Base-by-base conservation (phyloP, 2,888 invertebrate genomes). In the Empis stercorea region DNA sequence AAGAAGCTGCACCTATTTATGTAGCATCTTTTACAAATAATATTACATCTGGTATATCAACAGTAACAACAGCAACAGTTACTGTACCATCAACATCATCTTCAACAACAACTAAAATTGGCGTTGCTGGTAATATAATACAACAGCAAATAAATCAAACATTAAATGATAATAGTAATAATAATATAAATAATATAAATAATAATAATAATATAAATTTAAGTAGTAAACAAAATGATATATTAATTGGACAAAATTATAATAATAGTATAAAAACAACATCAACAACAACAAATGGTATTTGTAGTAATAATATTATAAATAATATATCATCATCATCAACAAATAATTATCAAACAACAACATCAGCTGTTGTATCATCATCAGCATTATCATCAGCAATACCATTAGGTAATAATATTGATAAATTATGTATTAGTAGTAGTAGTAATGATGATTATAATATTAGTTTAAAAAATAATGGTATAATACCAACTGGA, bases 1-100 rank as follows among this genome's bases (percentile, higher is more conserved):
- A 85, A 61, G 84, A 83, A 63, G 83, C 81, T 63, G 82, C 84
- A 48, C 83, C 85, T 48, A 86, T 87, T 56, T 87, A 87, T 75
- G 86, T 87, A 56, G 87, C 86, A 53, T 85, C 85, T 55, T 80
- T 83, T 57, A 72, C 65, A 50, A 65, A 64, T 70, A 62, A 73
- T 70, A 62, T 72, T 65, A 70, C 73, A 59, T 66, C 72, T 59
- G 67, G 66, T 65, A 65, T 68, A 65, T 71, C 71, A 66, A 74
- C 73, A 61, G 70, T 68, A 66, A 71, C 71, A 61, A 72, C 70
- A 50, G 68, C 63, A 39, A 60, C 63, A 44, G 60, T 62, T 50
- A 62, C 63, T 45, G 63, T 62, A 52, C 63, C 61, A 55, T 62
- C 61, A 58, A 59, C 59, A 59, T 60, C 55, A 48, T 64, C 47